Percentiles rank a stretch among this genome's conserved stretches.
phyloP scores from a whole-genome alignment of 2,797 vertebrate genomes.

The Thalassophryne amazonica region DNA sequence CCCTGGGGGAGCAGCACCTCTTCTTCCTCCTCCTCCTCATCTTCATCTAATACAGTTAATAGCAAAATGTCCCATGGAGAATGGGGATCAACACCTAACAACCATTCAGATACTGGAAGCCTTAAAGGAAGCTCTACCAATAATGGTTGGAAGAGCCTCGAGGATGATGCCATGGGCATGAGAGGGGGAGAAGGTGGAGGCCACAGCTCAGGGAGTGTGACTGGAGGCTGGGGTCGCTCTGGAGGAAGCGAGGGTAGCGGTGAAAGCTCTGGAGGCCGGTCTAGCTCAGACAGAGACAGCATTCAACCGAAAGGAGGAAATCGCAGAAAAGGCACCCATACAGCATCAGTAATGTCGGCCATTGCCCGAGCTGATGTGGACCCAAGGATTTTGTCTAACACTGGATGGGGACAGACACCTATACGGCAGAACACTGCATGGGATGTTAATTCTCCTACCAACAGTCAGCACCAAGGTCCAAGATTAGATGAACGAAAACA shows the following conservation, averaged over 20 bases:
- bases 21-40: conserved; percentile 77
- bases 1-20: conserved; percentile 85
- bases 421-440: conserved; percentile 95
- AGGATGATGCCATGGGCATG: conserved; percentile 87
- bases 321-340: conserved; percentile 79
- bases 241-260: conserved; percentile 87
- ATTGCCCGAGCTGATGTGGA: conserved; percentile 85
- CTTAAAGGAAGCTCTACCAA: conserved; percentile 84
- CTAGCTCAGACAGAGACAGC: conserved; percentile 73
- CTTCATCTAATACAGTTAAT: conserved; percentile 77
- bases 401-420: conserved; percentile 97
- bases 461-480: conserved; percentile 61
- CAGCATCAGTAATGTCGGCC: conserved; percentile 71
- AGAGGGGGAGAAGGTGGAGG: conserved; percentile 68
- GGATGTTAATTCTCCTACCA: conserved; percentile 81
- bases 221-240: conserved; percentile 79
- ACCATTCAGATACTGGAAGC: conserved; percentile 77
- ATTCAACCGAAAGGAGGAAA: conserved; percentile 70
- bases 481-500: conserved; percentile 80
- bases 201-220: conserved; percentile 45
- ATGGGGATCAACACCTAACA: conserved; percentile 84
- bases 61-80: conserved; percentile 83
- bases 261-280: conserved; percentile 85
- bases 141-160: conserved; percentile 91
- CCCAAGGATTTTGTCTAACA: conserved; percentile 95